Base-by-base conservation (phyloP, 2,113 vertebrate species). In the Sterna hirundo region DNA sequence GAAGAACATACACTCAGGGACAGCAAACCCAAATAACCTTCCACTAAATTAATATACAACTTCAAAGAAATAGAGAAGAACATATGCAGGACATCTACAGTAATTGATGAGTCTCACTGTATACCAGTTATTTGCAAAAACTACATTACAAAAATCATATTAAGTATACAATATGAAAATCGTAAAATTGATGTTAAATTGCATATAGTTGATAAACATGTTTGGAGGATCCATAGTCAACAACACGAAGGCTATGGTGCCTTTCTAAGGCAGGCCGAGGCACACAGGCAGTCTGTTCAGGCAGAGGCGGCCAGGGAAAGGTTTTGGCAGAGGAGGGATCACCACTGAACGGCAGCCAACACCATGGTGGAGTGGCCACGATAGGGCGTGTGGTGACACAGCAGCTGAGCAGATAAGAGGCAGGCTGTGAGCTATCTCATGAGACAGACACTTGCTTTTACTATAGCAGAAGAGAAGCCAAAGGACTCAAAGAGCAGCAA, bases 341-440 rank as follows among this genome's bases (percentile, higher is more conserved):
- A 76, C 32, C 69, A 21, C 0, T 1, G 5, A 42, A 4, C 61
- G 90, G 88, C 40, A 47, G 90, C 23, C 29, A 58, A 14, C 11
- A 10, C 14, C 8, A 34, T 0, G 1, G 7, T 9, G 42, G 36
- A 13, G 38, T 5, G 47, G 80, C 55, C 22, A 2, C 0, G 40
- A 52, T 14, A 57, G 77, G 51, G 19, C 38, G 13, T 0, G 11
- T 1, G 58, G 47, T 10, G 44, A 52, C 44, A n/a, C 22, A 58
- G 47, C 17, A 15, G 57, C 20, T 23, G n/a, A 55, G 65, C 22
- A 86, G 82, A 14, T 49, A 69, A 47, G 27, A 58, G 55, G 15
- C 22, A 36, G 21, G 46, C 14, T 3, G 4, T 46, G 44, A 62
- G 6, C 27, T 23, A 25, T 36, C 90, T 25, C n/a, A 23, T 1